Base-by-base conservation (phyloP, 2,888 invertebrate genomes). In the Octodonta nipae region DNA sequence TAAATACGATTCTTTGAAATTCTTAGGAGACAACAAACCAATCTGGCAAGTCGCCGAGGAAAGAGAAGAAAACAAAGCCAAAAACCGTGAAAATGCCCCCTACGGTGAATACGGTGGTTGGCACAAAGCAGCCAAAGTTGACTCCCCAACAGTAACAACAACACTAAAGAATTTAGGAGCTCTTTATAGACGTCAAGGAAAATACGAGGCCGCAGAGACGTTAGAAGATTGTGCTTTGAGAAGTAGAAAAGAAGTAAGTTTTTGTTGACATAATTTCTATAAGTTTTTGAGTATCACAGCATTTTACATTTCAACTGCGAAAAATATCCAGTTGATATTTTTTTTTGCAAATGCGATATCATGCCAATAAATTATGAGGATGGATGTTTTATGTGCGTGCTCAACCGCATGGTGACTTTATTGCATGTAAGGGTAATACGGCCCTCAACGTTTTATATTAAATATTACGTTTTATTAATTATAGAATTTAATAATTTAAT, bases 41-140 rank as follows among this genome's bases (percentile, higher is more conserved):
- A 92, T 93, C 57, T 91, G 89, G 88, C 85, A 92, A 73, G 89
- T 96, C 52, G 98, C 98, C 1, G 98, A 99, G 63, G 96, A 98
- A 56, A 73, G 95, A 3, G 96, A 98, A 61, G 95, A 93, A 61
- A 92, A 91, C 64, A 96, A 96, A 63, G 61, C 61, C 50, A 71
- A 82, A 54, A 85, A 85, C 63, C 78, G 82, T 54, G 87, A 85
- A 56, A 86, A 86, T 56, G 81, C 83, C 13, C 89, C 89, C 0
- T 88, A 88, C 49, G 87, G 87, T 4, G 85, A 85, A 52, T 88
- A 88, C 54, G 89, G 89, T 10, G 91, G 89, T 13, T 95, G 93
- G 93, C 93, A 95, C 60, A 95, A 93, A 65, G 92, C 93, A 32
- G 92, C 93, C 29, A 95, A 93, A 71, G 92, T 93, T 42, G 95